Base-by-base conservation (phyloP, 2,797 vertebrate species). In the Anolis apletophallus region DNA sequence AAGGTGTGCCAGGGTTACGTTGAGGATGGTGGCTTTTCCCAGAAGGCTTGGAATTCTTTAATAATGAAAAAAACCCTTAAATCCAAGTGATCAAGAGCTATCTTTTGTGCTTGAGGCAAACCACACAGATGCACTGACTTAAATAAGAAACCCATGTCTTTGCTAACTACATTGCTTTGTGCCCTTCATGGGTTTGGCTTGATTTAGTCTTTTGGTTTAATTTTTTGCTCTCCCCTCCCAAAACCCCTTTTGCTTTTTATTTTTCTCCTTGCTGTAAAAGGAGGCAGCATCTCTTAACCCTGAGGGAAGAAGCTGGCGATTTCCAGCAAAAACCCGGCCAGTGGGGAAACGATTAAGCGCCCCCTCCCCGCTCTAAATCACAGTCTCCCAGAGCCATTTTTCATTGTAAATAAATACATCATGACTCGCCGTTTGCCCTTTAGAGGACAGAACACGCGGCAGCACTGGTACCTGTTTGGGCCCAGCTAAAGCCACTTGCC, bases 391-490 rank as follows among this genome's bases (percentile, higher is more conserved):
- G 57, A 4, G 61, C 73, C 4, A 32, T 50, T 74, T 76, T 76
- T 73, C 57, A 61, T 86, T 64, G 61, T 32, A 17, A 52, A 54
- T 26, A 82, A 68, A 74, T 71, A 81, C 57, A 52, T 67, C 23
- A 40, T 46, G n/a, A 61, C 57, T 78, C 61, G 54, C 17, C 32
- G 26, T 19, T 59, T 61, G 54, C 67, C 54, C 67, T 71, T 87
- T 23, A 32, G 75, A 79, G 64, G 79, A 50, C 32, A 57, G 59
- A 77, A 87, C 54, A 85, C 32, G 50, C 67, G 19, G 74, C 5
- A 64, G 74, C 26, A 34, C 77, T 61, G 11, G 34, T 40, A 59
- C 34, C n/a, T 29, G 55, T 76, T 69, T 50, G 67, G 17, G 52
- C 61, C 34, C 13, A 9, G 52, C 13, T 19, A 36, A 50, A 36